A percentile compares a stretch with the other conserved stretches of the same genome.
These are phyloP conservation scores for Rallus crepitans DNA, from an alignment of 2,797 vertebrate genomes.

Conservation along the genomic window DNA sequence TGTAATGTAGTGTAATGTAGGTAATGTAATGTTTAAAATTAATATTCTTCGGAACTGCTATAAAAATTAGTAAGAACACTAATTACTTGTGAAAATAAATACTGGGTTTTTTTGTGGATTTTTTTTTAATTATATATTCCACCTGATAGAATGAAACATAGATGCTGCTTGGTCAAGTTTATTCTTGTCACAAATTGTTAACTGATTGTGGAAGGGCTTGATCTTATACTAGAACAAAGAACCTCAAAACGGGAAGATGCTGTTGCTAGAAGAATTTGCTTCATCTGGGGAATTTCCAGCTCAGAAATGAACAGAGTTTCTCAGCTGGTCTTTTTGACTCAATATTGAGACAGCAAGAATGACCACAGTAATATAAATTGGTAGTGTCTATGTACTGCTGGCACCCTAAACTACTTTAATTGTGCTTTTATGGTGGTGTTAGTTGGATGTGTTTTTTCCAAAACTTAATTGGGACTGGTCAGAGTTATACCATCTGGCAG, in stretches of 20 bases:
- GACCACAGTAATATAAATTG: not conserved
- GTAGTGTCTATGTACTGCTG: not conserved
- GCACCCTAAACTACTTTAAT: not conserved
- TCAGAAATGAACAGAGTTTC: not conserved
- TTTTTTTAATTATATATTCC: not conserved
- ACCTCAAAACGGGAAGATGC: not conserved
- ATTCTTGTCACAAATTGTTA: not conserved
- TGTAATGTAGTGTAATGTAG: fast-evolving
- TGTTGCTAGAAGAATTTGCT: not conserved
- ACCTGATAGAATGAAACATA: not conserved
- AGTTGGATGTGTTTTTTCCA: fast-evolving
- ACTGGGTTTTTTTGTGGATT: fast-evolving
- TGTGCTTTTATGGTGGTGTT: not conserved
- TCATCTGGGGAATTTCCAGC: not conserved
- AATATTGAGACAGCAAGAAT: not conserved
- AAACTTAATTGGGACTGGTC: not conserved
- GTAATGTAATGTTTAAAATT: not conserved
- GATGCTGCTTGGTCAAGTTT: not conserved
- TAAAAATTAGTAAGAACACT: not conserved
- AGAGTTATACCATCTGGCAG: not conserved
- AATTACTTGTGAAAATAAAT: not conserved
- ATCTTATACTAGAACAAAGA: not conserved
- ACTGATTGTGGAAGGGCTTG: not conserved
- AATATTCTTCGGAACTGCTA: not conserved
- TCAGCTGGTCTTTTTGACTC: not conserved